These are phyloP conservation scores for Brachyptera risi DNA, from an alignment of 2,888 invertebrate species.

Conservation along the genomic window DNA sequence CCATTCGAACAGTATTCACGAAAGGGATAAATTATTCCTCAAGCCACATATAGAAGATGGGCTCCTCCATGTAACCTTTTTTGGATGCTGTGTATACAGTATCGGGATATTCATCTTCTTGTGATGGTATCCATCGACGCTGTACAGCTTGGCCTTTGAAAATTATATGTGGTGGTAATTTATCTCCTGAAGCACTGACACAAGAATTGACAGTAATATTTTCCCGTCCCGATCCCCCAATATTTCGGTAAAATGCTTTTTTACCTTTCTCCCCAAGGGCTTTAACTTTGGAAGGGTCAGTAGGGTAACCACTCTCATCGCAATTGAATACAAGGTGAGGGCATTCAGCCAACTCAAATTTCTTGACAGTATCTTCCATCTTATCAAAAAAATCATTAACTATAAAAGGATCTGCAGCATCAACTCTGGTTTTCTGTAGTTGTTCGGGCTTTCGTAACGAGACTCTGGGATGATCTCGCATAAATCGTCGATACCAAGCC, in stretches of 20 bases:
- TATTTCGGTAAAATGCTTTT: slow-evolving; percentile 11
- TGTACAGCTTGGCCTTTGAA: slow-evolving; percentile 10
- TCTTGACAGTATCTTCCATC: no score
- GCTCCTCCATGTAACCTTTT: slow-evolving; percentile 19
- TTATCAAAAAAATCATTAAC: no score
- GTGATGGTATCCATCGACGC: background rate
- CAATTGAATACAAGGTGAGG: no score
- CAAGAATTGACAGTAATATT: slow-evolving; percentile 10
- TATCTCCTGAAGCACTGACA: slow-evolving; percentile 4
- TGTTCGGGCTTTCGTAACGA: no score
- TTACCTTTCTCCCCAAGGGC: slow-evolving; percentile 16
- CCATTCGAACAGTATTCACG: slow-evolving; percentile 1
- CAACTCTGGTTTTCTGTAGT: no score
- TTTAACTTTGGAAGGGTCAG: no score
- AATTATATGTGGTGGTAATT: slow-evolving; percentile 10
- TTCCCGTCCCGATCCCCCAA: slow-evolving; percentile 19
- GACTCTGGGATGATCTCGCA: no score
- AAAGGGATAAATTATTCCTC: background rate
- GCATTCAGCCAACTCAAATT: no score
- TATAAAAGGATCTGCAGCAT: no score
- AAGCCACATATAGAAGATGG: slow-evolving; percentile 15
- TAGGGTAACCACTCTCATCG: no score
- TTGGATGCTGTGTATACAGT: slow-evolving; percentile 7
- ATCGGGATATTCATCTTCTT: background rate
- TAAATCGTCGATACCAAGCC: no score